These are phyloP conservation scores for Hoplias malabaricus DNA, from an alignment of 2,113 vertebrate species.

Conservation along the genomic window DNA sequence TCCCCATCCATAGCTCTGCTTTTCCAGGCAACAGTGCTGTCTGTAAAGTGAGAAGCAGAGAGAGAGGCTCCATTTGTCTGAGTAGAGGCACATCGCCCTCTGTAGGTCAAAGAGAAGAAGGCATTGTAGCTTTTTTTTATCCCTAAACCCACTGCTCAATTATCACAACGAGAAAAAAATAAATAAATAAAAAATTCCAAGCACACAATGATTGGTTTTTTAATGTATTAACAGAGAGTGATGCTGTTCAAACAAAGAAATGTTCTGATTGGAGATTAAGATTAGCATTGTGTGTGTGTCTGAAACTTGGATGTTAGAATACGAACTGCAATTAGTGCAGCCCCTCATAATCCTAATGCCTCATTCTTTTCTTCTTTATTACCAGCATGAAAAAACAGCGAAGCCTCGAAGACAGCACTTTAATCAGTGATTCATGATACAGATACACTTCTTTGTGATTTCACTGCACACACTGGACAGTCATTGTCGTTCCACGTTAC, in stretches of 20 bases:
- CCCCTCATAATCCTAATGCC: conserved; percentile 10
- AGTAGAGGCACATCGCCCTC: conserved; percentile 41
- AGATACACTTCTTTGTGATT: conserved; percentile 5
- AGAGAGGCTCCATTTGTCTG: not conserved
- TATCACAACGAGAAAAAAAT: not conserved
- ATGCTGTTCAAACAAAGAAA: conserved; percentile 19
- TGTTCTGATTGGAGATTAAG: conserved; percentile 25
- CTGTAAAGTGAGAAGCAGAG: not conserved
- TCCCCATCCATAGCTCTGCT: conserved; percentile 3
- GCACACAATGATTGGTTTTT: not conserved
- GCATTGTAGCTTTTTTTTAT: not conserved
- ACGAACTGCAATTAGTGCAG: not conserved
- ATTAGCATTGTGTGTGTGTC: conserved; percentile 15
- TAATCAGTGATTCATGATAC: conserved; percentile 11
- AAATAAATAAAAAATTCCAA: not conserved
- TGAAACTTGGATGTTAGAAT: not conserved
- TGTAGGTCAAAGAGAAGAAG: not conserved
- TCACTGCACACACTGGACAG: not conserved
- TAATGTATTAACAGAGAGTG: conserved; percentile 12
- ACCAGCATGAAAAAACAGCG: not conserved
- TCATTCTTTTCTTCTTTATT: conserved; percentile 12
- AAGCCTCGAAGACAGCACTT: not conserved
- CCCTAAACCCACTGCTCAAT: not conserved
- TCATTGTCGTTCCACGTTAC: conserved; percentile 6
- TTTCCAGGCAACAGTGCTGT: not conserved